These are phyloP conservation scores for Nesidiocoris tenuis DNA, from an alignment of 2,888 invertebrate genomes.

Conservation along the genomic window DNA sequence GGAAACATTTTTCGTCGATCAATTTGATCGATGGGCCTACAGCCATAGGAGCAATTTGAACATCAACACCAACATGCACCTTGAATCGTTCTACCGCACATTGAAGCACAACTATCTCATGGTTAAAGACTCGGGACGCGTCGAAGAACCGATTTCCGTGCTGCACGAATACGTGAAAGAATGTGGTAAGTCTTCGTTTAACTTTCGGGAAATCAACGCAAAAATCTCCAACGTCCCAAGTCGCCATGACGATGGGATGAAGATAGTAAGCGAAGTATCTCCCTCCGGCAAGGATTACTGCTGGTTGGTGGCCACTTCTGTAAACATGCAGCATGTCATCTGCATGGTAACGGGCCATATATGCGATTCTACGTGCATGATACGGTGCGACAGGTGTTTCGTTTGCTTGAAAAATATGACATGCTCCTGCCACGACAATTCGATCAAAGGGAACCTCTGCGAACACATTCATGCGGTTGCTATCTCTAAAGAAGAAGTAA, in stretches of 20 bases:
- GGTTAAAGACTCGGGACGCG: not conserved
- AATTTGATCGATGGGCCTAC: slow-evolving; percentile 1
- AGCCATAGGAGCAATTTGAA: not conserved
- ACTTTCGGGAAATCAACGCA: not conserved
- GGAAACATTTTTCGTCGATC: not conserved
- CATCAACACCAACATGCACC: slow-evolving; percentile 9
- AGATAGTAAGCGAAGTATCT: not conserved
- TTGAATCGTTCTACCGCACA: slow-evolving; percentile 2
- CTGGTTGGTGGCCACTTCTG: not conserved
- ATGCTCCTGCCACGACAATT: slow-evolving; percentile 11
- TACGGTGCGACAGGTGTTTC: not conserved
- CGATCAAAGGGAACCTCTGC: slow-evolving; percentile 8
- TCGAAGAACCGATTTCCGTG: not conserved
- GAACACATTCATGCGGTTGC: slow-evolving; percentile 6
- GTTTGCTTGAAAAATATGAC: slow-evolving; percentile 13
- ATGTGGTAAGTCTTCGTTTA: no score
- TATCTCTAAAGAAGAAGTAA: not conserved
- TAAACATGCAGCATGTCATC: not conserved
- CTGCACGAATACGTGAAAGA: slow-evolving; percentile 2
- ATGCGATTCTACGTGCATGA: not conserved
- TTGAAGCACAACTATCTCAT: not conserved
- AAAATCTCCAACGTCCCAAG: not conserved
- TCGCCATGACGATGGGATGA: not conserved
- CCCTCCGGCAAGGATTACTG: not conserved
- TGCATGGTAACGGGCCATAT: not conserved